Evolutionary conservation across 2,797 vertebrate genomes (phyloP), one percentile per base, ranked within the genome.

Genomic region (Knipowitschia caucasica): DNA sequence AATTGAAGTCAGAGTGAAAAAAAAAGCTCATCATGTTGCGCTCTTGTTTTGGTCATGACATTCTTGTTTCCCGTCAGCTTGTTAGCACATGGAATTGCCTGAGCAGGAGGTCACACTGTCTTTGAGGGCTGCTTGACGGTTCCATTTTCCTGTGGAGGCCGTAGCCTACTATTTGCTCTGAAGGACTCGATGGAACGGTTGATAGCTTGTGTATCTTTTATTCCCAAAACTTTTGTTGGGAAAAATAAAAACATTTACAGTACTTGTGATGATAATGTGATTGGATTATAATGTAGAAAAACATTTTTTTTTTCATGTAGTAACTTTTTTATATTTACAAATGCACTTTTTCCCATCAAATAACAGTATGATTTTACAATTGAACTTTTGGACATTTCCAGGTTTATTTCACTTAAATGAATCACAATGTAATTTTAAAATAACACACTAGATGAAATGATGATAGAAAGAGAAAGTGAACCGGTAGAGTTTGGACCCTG

Each of bases 21-120:
- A 51, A 43, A 50, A 62, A 58, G 26, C 7, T 58, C 30, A 35
- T 23, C 2, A 14, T 5, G 25, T 9, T 23, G 35, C 18, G 14
- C 23, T 25, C 43, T 35, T 61, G 34, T 50, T 34, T 50, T 44
- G 59, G 54, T 56, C 35, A 43, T 50, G 51, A 38, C 56, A 56
- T 46, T 34, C 43, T 67, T n/a, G 11, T 45, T 40, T n/a, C 18
- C 4, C 2, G 49, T 17, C 36, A 5, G 2, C 44, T 34, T 29
- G 45, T 8, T 18, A 27, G 2, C 0, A 49, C 30, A 61, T 58
- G 17, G 56, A 57, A 59, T 20, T 52, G 40, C 56, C 30, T 50
- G 31, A 50, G 34, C 17, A 36, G 35, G 29, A 35, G 24, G 29
- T 50, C 12, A 17, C 12, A 0, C 0, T 29, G 24, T 30, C 29